Base-by-base conservation (phyloP, 92 coral and sea anemone species). In the Actinostola sp. region DNA sequence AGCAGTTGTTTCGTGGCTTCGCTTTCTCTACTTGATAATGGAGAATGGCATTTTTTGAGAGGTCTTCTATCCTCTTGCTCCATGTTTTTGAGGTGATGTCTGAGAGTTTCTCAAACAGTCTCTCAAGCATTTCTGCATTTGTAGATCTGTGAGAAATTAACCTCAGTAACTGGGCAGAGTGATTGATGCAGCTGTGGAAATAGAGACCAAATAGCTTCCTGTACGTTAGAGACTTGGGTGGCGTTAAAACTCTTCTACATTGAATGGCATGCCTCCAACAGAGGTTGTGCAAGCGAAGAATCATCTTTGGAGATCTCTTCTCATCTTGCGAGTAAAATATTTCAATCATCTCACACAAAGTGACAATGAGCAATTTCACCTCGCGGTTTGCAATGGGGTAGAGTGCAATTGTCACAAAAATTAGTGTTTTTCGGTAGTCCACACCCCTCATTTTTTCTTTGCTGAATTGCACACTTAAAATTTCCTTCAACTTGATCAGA, bases 221-320 rank as follows among this genome's bases (percentile, higher is more conserved):
- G 62, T 53, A 73, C 13, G 83, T 86, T 4, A 80, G 56, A 16
- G 55, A n/a, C 35, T 67, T 66, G 2, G 77, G 68, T 39, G 84
- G 86, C 1, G 81, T 80, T 52, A 81, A 35, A 15, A 73, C 63
- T 24, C 48, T 50, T 14, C 71, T 56, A 41, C 84, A 75, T 43
- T 48, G 82, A 28, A 85, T 85, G 24, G 82, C 83, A 76, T 82
- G 87, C 45, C 71, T 74, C 87, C 82, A 82, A 33, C 87, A 82
- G 49, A 82, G 87, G 35, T 82, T 75, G 43, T 82, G 76, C 8
- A 82, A 71, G 23, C 87, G 52, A 8, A 82, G 65, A 9, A 73
- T 58, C 70, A 69, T 76, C 56, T 76, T 83, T 12, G 88, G 88
- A 26, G 76, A 61, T 54, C 82, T 60, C 38, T 39, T 29, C 16